Evolutionary conservation across 1,140 invertebrate genomes (phyloP).

Genomic region (Stenopsyche tienmushanensis): DNA sequence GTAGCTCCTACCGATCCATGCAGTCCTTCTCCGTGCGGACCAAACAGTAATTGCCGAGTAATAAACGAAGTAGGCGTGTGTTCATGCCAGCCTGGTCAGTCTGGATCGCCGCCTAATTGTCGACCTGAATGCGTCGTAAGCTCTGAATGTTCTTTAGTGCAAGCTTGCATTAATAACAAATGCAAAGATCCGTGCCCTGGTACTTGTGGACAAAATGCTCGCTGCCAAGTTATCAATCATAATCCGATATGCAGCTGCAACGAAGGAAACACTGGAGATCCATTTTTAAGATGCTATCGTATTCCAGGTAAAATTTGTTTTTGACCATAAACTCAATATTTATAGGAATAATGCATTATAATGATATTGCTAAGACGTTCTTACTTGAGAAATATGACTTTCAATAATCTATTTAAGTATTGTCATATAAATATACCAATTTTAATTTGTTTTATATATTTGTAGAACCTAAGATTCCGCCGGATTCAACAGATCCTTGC

Average conservation of each 20-base stretch:
- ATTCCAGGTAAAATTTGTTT: constrained; percentile 3
- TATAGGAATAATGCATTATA: background rate
- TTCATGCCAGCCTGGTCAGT: constrained; percentile 58
- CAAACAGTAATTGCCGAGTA: constrained; percentile 69
- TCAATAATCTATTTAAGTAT: too few species aligned
- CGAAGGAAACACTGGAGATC: constrained; percentile 59
- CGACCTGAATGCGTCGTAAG: constrained; percentile 59
- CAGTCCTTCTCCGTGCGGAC: constrained; percentile 75
- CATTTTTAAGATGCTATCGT: constrained; percentile 56
- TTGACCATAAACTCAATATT: background rate
- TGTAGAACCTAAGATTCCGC: background rate
- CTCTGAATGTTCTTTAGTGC: constrained; percentile 52
- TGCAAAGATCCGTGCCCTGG: constrained; percentile 61
- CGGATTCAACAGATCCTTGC: constrained; percentile 60
- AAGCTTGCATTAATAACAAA: constrained; percentile 55
- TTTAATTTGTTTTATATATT: constrained; percentile 1
- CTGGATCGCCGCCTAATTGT: constrained; percentile 55
- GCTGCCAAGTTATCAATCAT: constrained; percentile 59
- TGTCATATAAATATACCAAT: too few species aligned
- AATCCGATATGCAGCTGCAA: constrained; percentile 59
- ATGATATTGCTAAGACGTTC: background rate
- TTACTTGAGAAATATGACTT: background rate
- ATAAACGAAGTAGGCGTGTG: constrained; percentile 69
- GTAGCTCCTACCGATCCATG: constrained; percentile 61
- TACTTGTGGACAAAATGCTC: constrained; percentile 60